These are phyloP conservation scores for Drosophila trapezifrons DNA, from an alignment of 1,140 invertebrate genomes.

Conservation along the genomic window DNA sequence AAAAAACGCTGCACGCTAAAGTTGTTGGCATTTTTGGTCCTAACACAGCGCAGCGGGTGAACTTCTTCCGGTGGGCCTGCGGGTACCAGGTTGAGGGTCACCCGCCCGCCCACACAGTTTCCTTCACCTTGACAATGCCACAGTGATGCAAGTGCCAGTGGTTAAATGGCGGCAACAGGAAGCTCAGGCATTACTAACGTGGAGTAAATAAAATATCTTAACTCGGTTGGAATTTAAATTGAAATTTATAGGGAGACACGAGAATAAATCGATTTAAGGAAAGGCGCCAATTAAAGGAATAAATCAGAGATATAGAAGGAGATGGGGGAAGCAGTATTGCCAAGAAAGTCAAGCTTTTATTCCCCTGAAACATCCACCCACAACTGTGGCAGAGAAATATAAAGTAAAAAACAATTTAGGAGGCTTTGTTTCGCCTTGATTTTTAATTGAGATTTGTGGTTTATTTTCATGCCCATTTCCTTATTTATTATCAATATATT, in stretches of 20 bases:
- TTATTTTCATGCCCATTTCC: too few species aligned
- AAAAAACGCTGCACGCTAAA: conserved; percentile 5
- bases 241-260: conserved; percentile 8
- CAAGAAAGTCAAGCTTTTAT: too few species aligned
- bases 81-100: neutral
- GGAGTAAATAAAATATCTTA: conserved; percentile 20
- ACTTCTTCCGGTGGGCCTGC: neutral
- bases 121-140: conserved; percentile 43
- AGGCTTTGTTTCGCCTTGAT: too few species aligned
- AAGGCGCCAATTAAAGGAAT: neutral
- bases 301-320: neutral
- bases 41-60: conserved; percentile 10
- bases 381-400: too few species aligned
- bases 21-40: conserved; percentile 7
- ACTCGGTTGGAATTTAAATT: conserved; percentile 19
- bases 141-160: conserved; percentile 13
- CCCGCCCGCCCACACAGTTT: conserved; percentile 7
- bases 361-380: too few species aligned
- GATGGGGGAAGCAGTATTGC: too few species aligned
- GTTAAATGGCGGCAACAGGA: neutral
- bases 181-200: conserved; percentile 11
- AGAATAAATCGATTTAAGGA: neutral
- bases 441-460: too few species aligned
- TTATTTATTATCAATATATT: too few species aligned
- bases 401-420: too few species aligned